These are phyloP conservation scores for Dilophus febrilis DNA, from an alignment of 2,888 invertebrate genomes.

Conservation along the genomic window DNA sequence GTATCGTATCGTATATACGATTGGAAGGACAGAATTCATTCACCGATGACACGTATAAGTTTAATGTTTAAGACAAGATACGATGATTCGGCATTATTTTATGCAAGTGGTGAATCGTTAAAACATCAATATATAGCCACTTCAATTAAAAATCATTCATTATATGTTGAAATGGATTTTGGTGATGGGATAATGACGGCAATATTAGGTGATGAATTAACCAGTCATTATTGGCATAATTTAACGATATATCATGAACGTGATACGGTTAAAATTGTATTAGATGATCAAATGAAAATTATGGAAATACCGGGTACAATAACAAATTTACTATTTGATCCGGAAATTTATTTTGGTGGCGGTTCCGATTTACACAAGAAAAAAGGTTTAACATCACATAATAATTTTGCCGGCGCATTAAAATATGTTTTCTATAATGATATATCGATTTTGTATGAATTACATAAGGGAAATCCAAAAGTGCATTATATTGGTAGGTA, in stretches of 20 bases:
- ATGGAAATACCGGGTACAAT: slow-evolving; percentile 56
- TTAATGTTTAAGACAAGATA: slow-evolving; percentile 79
- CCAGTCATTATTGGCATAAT: slow-evolving; percentile 74
- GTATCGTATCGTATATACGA: slow-evolving; percentile 84
- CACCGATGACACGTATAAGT: slow-evolving; percentile 71
- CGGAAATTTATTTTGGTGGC: slow-evolving; percentile 83
- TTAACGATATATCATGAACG: slow-evolving; percentile 70
- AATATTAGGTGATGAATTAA: slow-evolving; percentile 48
- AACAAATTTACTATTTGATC: slow-evolving; percentile 70
- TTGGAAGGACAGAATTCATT: slow-evolving; percentile 82
- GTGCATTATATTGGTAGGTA: slow-evolving; percentile 50
- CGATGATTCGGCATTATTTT: slow-evolving; percentile 81
- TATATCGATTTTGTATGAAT: slow-evolving; percentile 74
- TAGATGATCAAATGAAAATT: slow-evolving; percentile 54
- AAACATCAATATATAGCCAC: slow-evolving; percentile 82
- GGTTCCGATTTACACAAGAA: slow-evolving; percentile 72
- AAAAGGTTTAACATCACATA: slow-evolving; percentile 51
- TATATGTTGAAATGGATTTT: slow-evolving; percentile 75
- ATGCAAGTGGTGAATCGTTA: slow-evolving; percentile 74
- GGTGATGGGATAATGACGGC: slow-evolving; percentile 60
- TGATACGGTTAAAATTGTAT: slow-evolving; percentile 50
- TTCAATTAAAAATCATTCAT: slow-evolving; percentile 63
- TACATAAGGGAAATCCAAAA: slow-evolving; percentile 71
- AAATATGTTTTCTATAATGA: slow-evolving; percentile 90
- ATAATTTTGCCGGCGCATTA: slow-evolving; percentile 76